A percentile compares a stretch with the other conserved stretches of the same genome.
Conservation (phyloP, 2,113 vertebrate species). For the Aythya baeri region DNA sequence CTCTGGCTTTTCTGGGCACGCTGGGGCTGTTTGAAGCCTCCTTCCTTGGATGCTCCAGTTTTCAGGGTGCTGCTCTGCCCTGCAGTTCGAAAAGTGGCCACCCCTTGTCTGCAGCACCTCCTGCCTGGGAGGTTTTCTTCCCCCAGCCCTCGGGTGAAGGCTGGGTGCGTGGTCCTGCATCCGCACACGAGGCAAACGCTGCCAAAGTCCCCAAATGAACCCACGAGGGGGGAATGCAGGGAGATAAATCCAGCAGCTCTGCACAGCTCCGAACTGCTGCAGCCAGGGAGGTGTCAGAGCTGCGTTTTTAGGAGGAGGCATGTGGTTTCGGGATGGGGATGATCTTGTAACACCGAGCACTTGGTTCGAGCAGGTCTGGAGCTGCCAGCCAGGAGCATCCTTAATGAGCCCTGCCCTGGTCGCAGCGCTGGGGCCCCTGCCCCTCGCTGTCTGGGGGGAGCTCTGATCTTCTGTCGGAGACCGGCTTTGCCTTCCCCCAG, state of each 20-base stretch:
- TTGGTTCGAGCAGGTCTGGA: not conserved
- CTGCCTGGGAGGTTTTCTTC: not conserved
- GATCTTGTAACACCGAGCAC: not conserved
- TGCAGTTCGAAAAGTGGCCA: fast-evolving
- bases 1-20: not conserved
- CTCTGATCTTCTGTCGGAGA: not conserved
- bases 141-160: not conserved
- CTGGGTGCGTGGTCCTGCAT: fast-evolving
- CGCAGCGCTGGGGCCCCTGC: not conserved
- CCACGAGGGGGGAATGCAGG: fast-evolving
- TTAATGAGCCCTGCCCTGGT: not conserved
- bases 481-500: not conserved
- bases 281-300: not conserved
- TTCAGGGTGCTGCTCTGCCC: not conserved
- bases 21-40: not conserved
- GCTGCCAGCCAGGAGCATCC: not conserved
- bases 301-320: fast-evolving
- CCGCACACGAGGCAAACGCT: not conserved
- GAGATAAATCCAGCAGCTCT: fast-evolving
- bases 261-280: fast-evolving
- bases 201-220: not conserved
- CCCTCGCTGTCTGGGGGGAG: not conserved
- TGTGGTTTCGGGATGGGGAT: not conserved
- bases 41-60: not conserved
- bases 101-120: not conserved